A percentile compares a stretch with the other conserved stretches of the same genome.
Conservation (phyloP, 2,888 invertebrate genomes). For the Andrena camellia region DNA sequence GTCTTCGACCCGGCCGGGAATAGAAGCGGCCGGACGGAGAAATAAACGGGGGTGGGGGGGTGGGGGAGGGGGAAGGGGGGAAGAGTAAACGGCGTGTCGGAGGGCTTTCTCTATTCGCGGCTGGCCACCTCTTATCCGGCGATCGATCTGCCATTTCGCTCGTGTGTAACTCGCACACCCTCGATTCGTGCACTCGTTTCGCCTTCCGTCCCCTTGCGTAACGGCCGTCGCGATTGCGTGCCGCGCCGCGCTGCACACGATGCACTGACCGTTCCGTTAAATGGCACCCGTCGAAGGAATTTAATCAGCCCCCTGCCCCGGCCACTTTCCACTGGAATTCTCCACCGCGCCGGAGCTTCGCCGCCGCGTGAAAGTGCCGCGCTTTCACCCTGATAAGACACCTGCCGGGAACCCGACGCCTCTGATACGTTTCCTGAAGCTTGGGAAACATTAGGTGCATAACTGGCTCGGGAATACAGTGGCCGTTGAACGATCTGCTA, state of each 20-base stretch:
- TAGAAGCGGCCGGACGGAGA: conserved; percentile 6
- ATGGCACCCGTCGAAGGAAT: conserved; percentile 39
- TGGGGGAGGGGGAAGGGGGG: neutral
- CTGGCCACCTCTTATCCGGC: conserved; percentile 52
- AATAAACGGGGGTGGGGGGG: neutral
- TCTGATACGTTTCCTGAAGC: no score
- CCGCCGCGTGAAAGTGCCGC: neutral
- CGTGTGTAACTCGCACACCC: conserved; percentile 65
- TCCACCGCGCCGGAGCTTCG: neutral
- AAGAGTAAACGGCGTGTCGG: conserved; percentile 22
- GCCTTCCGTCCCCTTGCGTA: conserved; percentile 68
- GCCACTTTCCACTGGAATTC: neutral
- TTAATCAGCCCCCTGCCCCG: neutral
- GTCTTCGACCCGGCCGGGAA: conserved; percentile 44
- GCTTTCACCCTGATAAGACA: neutral
- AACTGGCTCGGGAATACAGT: no score
- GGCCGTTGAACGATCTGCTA: no score
- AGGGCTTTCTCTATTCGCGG: conserved; percentile 58
- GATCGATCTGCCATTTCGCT: conserved; percentile 65
- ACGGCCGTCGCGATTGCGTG: conserved; percentile 52
- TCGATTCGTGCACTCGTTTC: conserved; percentile 67
- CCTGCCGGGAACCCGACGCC: neutral
- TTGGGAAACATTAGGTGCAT: no score
- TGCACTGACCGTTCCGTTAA: conserved; percentile 24
- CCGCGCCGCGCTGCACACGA: conserved; percentile 28